These are phyloP conservation scores for Aleadryas rufinucha DNA, from an alignment of 2,113 vertebrate genomes.

Conservation along the genomic window DNA sequence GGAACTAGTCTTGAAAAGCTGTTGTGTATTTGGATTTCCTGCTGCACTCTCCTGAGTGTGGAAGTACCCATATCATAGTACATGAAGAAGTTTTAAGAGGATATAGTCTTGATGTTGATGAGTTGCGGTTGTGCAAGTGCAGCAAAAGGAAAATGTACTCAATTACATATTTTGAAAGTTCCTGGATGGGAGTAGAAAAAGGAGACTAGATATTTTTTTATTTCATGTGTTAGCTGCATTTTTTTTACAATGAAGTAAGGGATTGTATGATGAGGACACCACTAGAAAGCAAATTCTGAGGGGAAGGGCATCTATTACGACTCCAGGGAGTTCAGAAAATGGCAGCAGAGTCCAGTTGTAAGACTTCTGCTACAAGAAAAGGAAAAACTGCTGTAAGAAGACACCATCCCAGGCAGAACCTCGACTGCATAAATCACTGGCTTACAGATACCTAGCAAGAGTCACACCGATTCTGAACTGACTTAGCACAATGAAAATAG, in stretches of 20 bases:
- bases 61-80: neutral
- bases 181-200: neutral
- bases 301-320: neutral
- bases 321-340: neutral
- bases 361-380: neutral
- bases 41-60: neutral
- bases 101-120: neutral
- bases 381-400: neutral
- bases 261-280: neutral
- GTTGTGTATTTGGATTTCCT: neutral
- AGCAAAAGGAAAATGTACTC: neutral
- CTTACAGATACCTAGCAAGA: neutral
- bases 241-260: neutral
- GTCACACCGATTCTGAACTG: neutral
- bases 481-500: neutral
- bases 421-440: neutral
- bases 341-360: neutral
- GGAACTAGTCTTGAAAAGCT: neutral
- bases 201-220: neutral
- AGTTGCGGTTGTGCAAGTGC: neutral
- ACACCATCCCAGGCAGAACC: neutral
- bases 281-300: neutral
- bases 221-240: neutral
- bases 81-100: neutral
- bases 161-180: neutral